Evolutionary conservation across 1,140 invertebrate species (phyloP).

Genomic region (Bombus waltoni): DNA sequence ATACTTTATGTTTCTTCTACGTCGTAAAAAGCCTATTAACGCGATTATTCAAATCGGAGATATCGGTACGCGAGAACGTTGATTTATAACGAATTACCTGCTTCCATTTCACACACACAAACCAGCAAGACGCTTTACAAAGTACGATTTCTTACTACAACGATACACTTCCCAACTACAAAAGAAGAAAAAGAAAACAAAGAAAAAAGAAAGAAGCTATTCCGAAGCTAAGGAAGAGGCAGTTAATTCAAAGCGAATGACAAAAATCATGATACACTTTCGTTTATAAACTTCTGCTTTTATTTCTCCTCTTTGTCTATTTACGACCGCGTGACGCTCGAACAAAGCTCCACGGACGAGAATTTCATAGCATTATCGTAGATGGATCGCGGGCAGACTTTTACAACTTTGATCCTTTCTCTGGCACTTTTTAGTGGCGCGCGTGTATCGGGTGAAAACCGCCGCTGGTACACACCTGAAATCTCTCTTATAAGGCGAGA

Average conservation of each 20-base stretch:
- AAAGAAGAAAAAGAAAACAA: no score
- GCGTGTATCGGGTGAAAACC: slow-evolving; percentile 3
- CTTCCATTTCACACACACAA: no score
- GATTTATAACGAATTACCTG: no score
- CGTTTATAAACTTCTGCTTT: neutral
- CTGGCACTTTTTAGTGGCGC: slow-evolving; percentile 7
- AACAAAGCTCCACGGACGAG: neutral
- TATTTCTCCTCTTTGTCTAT: neutral
- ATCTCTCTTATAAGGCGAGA: neutral
- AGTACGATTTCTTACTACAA: no score
- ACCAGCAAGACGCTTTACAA: no score
- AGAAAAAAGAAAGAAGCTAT: no score
- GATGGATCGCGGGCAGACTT: slow-evolving; percentile 36
- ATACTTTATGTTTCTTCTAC: no score
- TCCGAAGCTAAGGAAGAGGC: no score
- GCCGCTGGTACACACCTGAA: neutral
- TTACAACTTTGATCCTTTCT: slow-evolving; percentile 34
- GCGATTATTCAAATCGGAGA: no score
- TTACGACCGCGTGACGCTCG: neutral
- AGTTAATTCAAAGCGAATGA: neutral
- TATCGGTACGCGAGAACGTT: no score
- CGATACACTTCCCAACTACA: no score
- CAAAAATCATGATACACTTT: neutral
- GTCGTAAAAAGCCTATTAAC: no score
- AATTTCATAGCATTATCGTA: neutral